Evolutionary conservation across 2,888 invertebrate species (phyloP).

Genomic region (Saturnia japonica): DNA sequence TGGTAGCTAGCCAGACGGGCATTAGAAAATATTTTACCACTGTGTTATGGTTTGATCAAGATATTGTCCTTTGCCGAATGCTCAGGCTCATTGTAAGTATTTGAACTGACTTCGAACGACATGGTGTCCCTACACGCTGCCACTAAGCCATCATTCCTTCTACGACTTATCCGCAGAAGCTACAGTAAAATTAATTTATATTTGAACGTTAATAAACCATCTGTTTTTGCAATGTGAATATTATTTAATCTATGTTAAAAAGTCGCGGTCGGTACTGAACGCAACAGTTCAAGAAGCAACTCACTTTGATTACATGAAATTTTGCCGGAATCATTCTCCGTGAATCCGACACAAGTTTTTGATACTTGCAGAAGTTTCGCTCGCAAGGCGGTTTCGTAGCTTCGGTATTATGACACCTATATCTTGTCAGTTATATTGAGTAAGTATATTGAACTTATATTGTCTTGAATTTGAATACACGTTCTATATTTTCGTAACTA

Average conservation of each 20-base stretch:
- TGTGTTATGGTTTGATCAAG: too few relatives aligned
- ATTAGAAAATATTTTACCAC: too few relatives aligned
- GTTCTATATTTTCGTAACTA: not conserved
- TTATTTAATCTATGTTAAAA: conserved; percentile 1
- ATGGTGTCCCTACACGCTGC: too few relatives aligned
- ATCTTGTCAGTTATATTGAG: not conserved
- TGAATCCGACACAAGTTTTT: conserved; percentile 29
- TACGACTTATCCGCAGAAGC: too few relatives aligned
- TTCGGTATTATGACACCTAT: not conserved
- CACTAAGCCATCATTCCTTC: too few relatives aligned
- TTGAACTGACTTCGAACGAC: too few relatives aligned
- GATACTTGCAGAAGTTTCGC: conserved; percentile 1
- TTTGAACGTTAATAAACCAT: not conserved
- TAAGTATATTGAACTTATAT: not conserved
- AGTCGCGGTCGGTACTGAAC: not conserved
- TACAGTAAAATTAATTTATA: too few relatives aligned
- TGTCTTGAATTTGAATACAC: not conserved
- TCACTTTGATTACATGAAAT: conserved; percentile 44
- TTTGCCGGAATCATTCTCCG: conserved; percentile 38
- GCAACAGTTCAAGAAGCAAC: conserved; percentile 26
- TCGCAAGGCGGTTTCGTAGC: not conserved
- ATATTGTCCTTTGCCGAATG: too few relatives aligned
- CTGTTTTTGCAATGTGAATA: not conserved
- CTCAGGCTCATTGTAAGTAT: too few relatives aligned
- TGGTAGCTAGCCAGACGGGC: too few relatives aligned